Conservation (phyloP, 1,140 invertebrate species). For the Venustaconcha ellipsiformis region DNA sequence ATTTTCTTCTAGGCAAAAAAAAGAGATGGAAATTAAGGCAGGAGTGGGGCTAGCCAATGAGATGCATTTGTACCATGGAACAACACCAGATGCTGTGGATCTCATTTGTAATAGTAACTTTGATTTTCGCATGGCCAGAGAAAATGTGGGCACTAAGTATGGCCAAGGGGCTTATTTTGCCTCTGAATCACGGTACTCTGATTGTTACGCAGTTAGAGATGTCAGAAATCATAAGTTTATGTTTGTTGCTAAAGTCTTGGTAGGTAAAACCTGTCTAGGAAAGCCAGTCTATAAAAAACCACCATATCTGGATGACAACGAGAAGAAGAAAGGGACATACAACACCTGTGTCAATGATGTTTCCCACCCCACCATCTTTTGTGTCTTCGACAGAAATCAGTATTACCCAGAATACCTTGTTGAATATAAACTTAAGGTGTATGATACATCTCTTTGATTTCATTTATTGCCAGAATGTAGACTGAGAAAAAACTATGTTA, state of each 20-base stretch:
- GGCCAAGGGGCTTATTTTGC: conserved; percentile 47
- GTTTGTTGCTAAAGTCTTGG: conserved; percentile 42
- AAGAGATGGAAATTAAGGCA: conserved; percentile 25
- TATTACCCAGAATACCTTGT: conserved; percentile 56
- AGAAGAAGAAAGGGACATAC: conserved; percentile 28
- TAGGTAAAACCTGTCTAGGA: conserved; percentile 29
- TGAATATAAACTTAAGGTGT: conserved; percentile 31
- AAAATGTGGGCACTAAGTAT: conserved; percentile 34
- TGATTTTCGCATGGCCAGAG: conserved; percentile 39
- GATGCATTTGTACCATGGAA: conserved; percentile 42
- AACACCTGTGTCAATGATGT: conserved; percentile 48
- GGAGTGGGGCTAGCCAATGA: conserved; percentile 35
- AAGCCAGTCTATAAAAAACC: conserved; percentile 24
- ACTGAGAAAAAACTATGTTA: no score
- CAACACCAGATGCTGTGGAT: conserved; percentile 28
- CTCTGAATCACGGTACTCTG: conserved; percentile 35
- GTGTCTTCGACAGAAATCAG: conserved; percentile 50
- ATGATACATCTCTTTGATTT: background rate
- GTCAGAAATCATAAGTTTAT: conserved; percentile 31
- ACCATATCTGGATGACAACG: conserved; percentile 21
- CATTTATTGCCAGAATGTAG: no score
- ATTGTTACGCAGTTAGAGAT: conserved; percentile 33
- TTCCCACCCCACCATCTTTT: conserved; percentile 40
- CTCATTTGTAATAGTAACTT: conserved; percentile 39
- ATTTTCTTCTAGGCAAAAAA: conserved; percentile 33